These are phyloP conservation scores for Halocaridina rubra DNA, from an alignment of 2,888 invertebrate genomes.

Conservation along the genomic window DNA sequence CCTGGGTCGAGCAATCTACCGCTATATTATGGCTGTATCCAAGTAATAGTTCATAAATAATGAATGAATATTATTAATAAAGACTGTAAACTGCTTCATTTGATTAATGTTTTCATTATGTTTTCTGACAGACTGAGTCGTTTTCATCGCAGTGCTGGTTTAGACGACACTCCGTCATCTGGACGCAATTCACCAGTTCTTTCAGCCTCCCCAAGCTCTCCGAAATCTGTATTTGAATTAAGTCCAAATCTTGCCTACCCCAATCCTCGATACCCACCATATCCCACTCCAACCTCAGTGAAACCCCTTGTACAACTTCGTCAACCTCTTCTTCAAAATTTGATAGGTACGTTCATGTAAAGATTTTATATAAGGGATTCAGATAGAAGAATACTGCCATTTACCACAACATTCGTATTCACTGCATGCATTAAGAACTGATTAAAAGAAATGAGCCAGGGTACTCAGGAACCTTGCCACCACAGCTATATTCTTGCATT, in stretches of 20 bases:
- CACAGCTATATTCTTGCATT: too few relatives aligned
- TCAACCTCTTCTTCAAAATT: slow-evolving; percentile 66
- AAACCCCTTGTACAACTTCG: slow-evolving; percentile 88
- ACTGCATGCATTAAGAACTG: too few relatives aligned
- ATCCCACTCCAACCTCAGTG: slow-evolving; percentile 84
- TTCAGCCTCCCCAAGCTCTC: slow-evolving; percentile 68
- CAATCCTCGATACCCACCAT: slow-evolving; percentile 92
- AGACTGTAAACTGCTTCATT: not conserved
- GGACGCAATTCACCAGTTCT: slow-evolving; percentile 78
- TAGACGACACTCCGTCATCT: slow-evolving; percentile 73
- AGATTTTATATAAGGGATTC: too few relatives aligned
- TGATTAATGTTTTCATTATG: not conserved
- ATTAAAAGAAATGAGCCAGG: too few relatives aligned
- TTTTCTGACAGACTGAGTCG: slow-evolving; percentile 76
- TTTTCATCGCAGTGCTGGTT: slow-evolving; percentile 95
- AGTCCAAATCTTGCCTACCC: slow-evolving; percentile 76
- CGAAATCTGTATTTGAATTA: slow-evolving; percentile 51
- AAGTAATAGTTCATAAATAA: too few relatives aligned
- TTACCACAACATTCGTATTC: too few relatives aligned
- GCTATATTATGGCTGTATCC: too few relatives aligned
- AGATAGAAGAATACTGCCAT: too few relatives aligned
- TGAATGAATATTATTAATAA: too few relatives aligned
- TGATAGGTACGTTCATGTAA: slow-evolving; percentile 60
- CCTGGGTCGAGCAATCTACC: too few relatives aligned
- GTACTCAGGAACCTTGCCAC: too few relatives aligned